Evolutionary conservation across 2,888 invertebrate species (phyloP).

Genomic region (Epiblema foenella): DNA sequence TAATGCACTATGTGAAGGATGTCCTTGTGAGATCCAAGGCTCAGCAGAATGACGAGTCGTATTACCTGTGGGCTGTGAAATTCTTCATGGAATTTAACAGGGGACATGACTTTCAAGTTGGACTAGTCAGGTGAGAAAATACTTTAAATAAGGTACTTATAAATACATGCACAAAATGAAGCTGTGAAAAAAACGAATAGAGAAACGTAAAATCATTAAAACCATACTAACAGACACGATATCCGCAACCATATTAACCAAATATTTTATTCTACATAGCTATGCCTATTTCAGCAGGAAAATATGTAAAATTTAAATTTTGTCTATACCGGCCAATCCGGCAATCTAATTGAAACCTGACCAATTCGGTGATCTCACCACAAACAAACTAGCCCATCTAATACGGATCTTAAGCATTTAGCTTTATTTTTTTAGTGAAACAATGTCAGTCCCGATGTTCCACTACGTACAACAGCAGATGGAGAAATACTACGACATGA

Average conservation of each 20-base stretch:
- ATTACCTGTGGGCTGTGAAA: slow-evolving; percentile 96
- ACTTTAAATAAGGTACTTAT: too few relatives aligned
- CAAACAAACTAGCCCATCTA: too few relatives aligned
- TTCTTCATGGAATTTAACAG: slow-evolving; percentile 99
- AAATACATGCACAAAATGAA: too few relatives aligned
- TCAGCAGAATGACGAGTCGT: slow-evolving; percentile 95
- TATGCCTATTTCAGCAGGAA: not conserved
- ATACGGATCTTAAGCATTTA: not conserved
- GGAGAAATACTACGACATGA: slow-evolving; percentile 93
- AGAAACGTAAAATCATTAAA: not conserved
- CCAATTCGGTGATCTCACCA: too few relatives aligned
- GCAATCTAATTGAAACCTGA: too few relatives aligned
- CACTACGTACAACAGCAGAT: slow-evolving; percentile 97
- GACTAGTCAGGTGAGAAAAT: slow-evolving; percentile 91
- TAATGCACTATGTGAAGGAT: slow-evolving; percentile 95
- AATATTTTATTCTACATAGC: not conserved
- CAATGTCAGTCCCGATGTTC: slow-evolving; percentile 95
- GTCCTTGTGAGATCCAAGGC: slow-evolving; percentile 87
- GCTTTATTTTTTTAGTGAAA: slow-evolving; percentile 88
- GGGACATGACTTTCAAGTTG: slow-evolving; percentile 92
- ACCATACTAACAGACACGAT: not conserved
- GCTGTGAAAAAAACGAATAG: not conserved
- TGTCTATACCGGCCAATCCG: too few relatives aligned
- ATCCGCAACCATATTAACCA: too few relatives aligned
- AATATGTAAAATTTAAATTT: not conserved